A percentile compares a stretch with the other conserved stretches of the same genome.
Evolutionary conservation across 2,113 vertebrate genomes (phyloP).

Genomic region (Glaucomys volans): DNA sequence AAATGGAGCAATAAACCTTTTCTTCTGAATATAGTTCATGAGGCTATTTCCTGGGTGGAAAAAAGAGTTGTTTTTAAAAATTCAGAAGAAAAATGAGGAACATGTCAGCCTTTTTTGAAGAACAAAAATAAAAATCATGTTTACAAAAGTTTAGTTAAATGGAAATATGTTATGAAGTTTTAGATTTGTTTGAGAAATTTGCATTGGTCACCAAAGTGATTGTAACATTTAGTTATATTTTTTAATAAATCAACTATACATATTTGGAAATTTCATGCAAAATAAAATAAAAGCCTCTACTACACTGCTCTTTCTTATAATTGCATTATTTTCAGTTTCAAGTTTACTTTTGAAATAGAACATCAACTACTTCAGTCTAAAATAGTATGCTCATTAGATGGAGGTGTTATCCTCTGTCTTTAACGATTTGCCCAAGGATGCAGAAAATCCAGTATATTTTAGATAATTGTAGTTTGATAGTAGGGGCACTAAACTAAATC

Average conservation of each 20-base stretch:
- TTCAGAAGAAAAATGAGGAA: background rate
- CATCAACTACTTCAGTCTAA: background rate
- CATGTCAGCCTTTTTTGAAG: background rate
- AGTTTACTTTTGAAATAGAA: background rate
- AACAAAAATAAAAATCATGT: background rate
- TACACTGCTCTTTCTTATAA: background rate
- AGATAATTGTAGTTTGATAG: background rate
- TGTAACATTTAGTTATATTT: background rate
- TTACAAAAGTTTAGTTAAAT: background rate
- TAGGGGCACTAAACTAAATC: background rate
- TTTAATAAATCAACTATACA: background rate
- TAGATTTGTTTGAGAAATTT: background rate
- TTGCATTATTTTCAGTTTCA: background rate
- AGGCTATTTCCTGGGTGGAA: background rate
- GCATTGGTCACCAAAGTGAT: background rate
- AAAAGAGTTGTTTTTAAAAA: background rate
- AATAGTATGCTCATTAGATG: background rate
- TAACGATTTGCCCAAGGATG: background rate
- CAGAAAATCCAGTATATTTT: background rate
- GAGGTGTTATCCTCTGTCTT: background rate
- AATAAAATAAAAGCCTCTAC: background rate
- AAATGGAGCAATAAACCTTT: conserved; percentile 37
- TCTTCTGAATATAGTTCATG: conserved; percentile 30
- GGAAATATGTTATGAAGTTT: background rate
- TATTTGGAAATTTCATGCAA: background rate